Evolutionary conservation across 2,888 invertebrate genomes (phyloP).

Genomic region (Cantharis nigra): DNA sequence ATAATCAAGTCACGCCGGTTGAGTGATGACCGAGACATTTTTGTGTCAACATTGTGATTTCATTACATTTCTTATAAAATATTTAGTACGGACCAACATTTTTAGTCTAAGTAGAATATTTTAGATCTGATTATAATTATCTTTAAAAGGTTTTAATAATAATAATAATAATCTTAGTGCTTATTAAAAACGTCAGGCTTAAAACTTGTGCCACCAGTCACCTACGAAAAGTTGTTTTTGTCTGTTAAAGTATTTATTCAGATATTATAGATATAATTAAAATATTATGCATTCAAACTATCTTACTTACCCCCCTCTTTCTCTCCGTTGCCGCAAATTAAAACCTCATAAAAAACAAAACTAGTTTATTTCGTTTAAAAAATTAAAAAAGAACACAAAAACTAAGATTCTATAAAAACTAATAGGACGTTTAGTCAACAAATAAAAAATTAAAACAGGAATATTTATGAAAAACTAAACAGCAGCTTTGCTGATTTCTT

Average conservation of each 20-base stretch:
- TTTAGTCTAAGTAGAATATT: constrained; percentile 16
- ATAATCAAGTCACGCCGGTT: neutral
- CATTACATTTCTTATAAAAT: constrained; percentile 21
- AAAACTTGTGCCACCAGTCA: constrained; percentile 30
- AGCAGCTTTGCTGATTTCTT: neutral
- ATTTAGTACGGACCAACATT: constrained; percentile 29
- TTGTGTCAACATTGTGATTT: constrained; percentile 27
- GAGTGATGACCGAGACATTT: neutral
- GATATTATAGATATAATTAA: constrained; percentile 13
- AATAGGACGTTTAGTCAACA: neutral
- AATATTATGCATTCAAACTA: neutral
- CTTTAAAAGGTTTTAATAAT: constrained; percentile 11
- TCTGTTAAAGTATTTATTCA: constrained; percentile 30
- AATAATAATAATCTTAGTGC: constrained; percentile 15
- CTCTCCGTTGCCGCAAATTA: neutral
- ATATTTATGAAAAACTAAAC: neutral
- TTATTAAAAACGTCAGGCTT: constrained; percentile 23
- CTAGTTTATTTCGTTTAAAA: neutral
- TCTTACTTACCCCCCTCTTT: too few relatives aligned
- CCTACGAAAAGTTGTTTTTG: constrained; percentile 27
- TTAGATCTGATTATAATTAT: constrained; percentile 23
- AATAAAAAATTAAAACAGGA: neutral
- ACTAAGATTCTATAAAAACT: neutral
- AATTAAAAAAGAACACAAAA: neutral
- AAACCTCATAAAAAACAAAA: neutral